These are phyloP conservation scores for Falco concolor DNA, from an alignment of 2,797 vertebrate genomes.

Conservation along the genomic window DNA sequence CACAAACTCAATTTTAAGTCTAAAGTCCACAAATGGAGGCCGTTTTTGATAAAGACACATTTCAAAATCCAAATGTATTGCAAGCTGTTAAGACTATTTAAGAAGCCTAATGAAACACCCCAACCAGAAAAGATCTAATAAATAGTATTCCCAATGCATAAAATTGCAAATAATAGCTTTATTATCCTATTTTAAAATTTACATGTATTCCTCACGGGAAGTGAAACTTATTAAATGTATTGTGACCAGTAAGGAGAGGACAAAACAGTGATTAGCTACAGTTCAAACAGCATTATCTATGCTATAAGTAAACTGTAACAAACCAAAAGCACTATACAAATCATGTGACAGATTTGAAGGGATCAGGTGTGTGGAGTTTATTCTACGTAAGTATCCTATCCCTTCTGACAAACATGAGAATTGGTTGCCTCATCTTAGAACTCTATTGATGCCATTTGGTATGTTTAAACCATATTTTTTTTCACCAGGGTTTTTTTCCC, in stretches of 20 bases:
- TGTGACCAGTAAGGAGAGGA: background rate
- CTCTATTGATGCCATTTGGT: accelerated
- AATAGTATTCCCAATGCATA: background rate
- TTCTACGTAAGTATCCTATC: background rate
- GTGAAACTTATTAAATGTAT: background rate
- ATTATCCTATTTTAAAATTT: background rate
- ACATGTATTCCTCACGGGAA: background rate
- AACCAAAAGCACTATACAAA: background rate
- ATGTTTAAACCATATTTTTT: background rate
- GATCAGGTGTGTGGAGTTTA: background rate
- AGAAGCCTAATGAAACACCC: background rate
- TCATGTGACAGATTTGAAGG: background rate
- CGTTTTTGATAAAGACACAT: background rate
- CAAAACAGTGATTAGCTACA: background rate
- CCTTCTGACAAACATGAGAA: background rate
- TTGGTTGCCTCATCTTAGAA: background rate
- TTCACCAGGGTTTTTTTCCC: too few species aligned
- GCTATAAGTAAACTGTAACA: background rate
- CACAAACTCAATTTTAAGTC: background rate
- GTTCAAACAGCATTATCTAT: background rate
- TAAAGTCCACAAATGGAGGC: background rate
- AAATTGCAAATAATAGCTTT: background rate
- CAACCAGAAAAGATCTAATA: background rate
- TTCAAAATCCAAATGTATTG: background rate
- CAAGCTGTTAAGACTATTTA: background rate